Base-by-base conservation (phyloP, 2,797 vertebrate genomes). In the Acanthurus tractus region DNA sequence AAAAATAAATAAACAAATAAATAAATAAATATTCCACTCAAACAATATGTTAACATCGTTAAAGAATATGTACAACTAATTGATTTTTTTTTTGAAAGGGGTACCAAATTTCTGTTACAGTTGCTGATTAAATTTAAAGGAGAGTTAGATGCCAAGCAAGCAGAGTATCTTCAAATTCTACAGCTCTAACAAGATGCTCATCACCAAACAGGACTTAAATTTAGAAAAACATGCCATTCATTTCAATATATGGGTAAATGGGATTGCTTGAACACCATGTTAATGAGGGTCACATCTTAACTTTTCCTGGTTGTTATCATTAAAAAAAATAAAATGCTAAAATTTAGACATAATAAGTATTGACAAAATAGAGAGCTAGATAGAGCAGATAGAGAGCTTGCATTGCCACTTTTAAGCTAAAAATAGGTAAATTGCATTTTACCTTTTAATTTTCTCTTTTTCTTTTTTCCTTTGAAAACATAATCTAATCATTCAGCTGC, bases 401-500 rank as follows among this genome's bases (percentile, higher is more conserved):
- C 20, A 38, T 23, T 13, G 38, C 15, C 40, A 63, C 4, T 23
- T 15, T 1, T 20, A 49, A 12, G 8, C 34, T 22, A 3, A 5
- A 22, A 29, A 42, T 6, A 46, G 13, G 14, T 62, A 8, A 11
- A 40, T 40, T 10, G 10, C 38, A 40, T 40, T 40, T 40, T 3
- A 40, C 15, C 22, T 65, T 76, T 4, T 59, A 17, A 9, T 1
- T 56, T 11, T 36, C 15, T 15, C 12, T 8, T 22, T 44, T 17
- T 23, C 18, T 0, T 18, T 42, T 58, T n/a, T 44, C 3, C 5
- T 2, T 48, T 13, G 20, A 22, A 59, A 72, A 67, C 53, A 1
- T 36, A 42, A 66, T 70, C 49, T 13, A 22, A 38, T 59, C 36
- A 66, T 72, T 64, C 38, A 40, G 10, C 38, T 11, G 29, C 14